Percentiles rank a stretch among this genome's conserved stretches.
Evolutionary conservation across 2,888 invertebrate genomes (phyloP).

Genomic region (Agelastica alni): DNA sequence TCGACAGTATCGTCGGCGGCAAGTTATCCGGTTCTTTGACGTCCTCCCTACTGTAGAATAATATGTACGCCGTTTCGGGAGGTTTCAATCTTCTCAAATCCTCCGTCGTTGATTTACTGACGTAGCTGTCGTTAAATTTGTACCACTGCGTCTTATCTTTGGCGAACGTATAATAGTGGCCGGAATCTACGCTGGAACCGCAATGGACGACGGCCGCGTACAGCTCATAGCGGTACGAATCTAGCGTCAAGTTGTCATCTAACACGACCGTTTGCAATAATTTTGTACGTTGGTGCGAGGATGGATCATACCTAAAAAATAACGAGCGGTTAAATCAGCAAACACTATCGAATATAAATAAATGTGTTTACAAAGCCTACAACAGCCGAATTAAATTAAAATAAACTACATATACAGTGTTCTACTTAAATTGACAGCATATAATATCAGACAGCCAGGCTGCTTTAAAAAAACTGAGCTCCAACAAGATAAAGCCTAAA

Average conservation of each 20-base stretch:
- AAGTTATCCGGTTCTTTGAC: slow-evolving; percentile 47
- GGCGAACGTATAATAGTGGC: slow-evolving; percentile 83
- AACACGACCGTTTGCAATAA: slow-evolving; percentile 64
- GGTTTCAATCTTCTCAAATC: slow-evolving; percentile 68
- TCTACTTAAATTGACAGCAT: too few relatives aligned
- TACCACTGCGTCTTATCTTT: slow-evolving; percentile 73
- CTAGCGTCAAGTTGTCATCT: slow-evolving; percentile 65
- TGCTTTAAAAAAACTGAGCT: too few relatives aligned
- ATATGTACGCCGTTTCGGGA: slow-evolving; percentile 81
- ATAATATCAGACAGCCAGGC: too few relatives aligned
- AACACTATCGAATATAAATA: too few relatives aligned
- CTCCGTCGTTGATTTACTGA: slow-evolving; percentile 64
- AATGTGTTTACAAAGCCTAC: too few relatives aligned
- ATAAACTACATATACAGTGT: too few relatives aligned
- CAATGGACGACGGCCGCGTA: slow-evolving; percentile 86
- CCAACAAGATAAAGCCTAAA: too few relatives aligned
- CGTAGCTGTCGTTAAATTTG: slow-evolving; percentile 80
- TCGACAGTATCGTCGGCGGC: slow-evolving; percentile 44
- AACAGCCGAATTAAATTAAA: too few relatives aligned
- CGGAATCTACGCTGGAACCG: slow-evolving; percentile 81
- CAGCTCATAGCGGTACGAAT: slow-evolving; percentile 65
- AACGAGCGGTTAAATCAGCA: neutral
- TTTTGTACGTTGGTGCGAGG: slow-evolving; percentile 76
- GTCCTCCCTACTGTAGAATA: slow-evolving; percentile 68
- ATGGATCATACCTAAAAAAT: slow-evolving; percentile 66